Conservation (phyloP, 2,888 invertebrate species). For the Caenorhabditis macrosperma region DNA sequence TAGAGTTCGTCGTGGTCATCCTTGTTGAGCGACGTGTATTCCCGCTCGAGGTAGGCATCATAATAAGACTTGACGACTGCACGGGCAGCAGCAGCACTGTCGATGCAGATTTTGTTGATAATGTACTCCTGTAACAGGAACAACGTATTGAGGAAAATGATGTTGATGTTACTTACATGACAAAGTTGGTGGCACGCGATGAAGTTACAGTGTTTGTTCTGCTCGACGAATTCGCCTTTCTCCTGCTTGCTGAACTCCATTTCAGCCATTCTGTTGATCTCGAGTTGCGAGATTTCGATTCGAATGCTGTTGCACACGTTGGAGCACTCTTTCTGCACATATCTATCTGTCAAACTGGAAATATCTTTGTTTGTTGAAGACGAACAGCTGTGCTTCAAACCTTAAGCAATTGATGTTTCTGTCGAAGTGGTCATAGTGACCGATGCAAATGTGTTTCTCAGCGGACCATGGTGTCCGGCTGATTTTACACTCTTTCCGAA, state of each 20-base stretch:
- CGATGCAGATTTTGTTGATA: conserved; percentile 57
- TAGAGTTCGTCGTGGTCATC: conserved; percentile 59
- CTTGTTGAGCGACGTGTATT: conserved; percentile 53
- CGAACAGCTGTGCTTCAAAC: conserved; percentile 1
- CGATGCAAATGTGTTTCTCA: conserved; percentile 62
- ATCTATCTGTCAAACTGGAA: conserved; percentile 55
- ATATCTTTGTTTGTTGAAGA: not conserved
- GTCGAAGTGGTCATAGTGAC: conserved; percentile 54
- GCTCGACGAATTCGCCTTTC: conserved; percentile 52
- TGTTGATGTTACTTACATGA: conserved; percentile 51
- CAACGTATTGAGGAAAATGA: not conserved
- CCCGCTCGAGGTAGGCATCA: conserved; percentile 55
- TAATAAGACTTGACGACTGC: conserved; percentile 57
- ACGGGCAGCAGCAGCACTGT: conserved; percentile 44
- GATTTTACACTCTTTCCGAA: conserved; percentile 56
- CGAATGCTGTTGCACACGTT: conserved; percentile 59
- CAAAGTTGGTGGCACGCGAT: conserved; percentile 67
- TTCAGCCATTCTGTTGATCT: conserved; percentile 36
- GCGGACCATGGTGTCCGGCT: conserved; percentile 60
- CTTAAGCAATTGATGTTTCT: conserved; percentile 60
- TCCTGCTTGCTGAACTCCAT: conserved; percentile 42
- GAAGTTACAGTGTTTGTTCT: conserved; percentile 64
- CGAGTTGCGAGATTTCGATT: conserved; percentile 36
- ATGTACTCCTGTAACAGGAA: conserved; percentile 55
- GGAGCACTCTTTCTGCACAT: conserved; percentile 61